A percentile compares a stretch with the other conserved stretches of the same genome.
These are phyloP conservation scores for Lutraria rhynchaena DNA, from an alignment of 1,140 invertebrate genomes.

Conservation along the genomic window DNA sequence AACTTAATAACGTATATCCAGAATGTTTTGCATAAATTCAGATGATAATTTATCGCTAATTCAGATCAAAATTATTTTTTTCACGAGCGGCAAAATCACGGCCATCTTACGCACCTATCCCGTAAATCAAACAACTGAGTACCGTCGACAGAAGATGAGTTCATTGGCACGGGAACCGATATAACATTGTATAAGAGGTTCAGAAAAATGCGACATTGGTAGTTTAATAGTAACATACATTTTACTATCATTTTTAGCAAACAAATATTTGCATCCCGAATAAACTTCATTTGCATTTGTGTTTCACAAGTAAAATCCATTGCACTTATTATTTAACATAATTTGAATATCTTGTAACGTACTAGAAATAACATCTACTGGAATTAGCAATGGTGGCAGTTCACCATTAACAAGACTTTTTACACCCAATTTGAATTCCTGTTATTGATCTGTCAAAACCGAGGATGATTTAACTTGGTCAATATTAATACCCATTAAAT, in stretches of 20 bases:
- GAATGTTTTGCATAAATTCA: too few species aligned
- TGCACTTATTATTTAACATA: constrained; percentile 18
- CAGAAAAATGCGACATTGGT: constrained; percentile 5
- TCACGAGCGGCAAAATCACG: too few species aligned
- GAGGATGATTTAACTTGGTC: constrained; percentile 30
- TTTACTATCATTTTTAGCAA: constrained; percentile 25
- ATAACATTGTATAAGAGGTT: constrained; percentile 24
- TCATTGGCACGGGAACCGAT: constrained; percentile 40
- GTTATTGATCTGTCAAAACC: not conserved
- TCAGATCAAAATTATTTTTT: too few species aligned
- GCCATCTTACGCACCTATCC: too few species aligned
- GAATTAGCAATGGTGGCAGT: constrained; percentile 34
- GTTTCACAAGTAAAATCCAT: constrained; percentile 2
- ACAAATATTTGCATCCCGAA: constrained; percentile 28
- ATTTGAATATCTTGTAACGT: constrained; percentile 47
- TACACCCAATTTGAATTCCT: constrained; percentile 34
- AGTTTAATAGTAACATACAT: constrained; percentile 24
- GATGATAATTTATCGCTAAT: too few species aligned
- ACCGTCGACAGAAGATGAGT: constrained; percentile 37
- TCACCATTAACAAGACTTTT: constrained; percentile 23
- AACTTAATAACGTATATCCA: too few species aligned
- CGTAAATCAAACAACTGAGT: constrained; percentile 40
- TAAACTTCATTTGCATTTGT: not conserved
- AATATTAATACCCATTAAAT: constrained; percentile 1
- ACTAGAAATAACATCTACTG: not conserved